Evolutionary conservation across 2,113 vertebrate species (phyloP).

Genomic region (Phasianus colchicus): DNA sequence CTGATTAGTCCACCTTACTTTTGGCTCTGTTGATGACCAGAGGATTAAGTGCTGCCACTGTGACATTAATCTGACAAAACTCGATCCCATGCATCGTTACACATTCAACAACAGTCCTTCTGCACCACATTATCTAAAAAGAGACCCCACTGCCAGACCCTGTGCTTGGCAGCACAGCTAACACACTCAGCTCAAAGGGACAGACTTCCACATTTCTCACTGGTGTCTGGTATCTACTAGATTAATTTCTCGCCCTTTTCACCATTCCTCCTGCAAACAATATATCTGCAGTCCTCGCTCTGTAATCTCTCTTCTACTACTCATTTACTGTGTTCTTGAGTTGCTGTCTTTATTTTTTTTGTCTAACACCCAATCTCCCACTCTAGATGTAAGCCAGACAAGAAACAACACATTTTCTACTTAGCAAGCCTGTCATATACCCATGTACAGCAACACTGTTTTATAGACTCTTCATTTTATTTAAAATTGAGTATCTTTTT

Average conservation of each 20-base stretch:
- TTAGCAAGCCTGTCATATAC: not conserved
- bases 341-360: too few relatives aligned
- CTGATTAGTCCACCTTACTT: not conserved
- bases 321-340: not conserved
- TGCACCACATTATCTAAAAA: not conserved
- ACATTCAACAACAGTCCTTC: not conserved
- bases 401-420: not conserved
- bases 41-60: not conserved
- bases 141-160: fast-evolving
- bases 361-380: not conserved
- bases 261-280: not conserved
- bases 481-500: not conserved
- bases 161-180: not conserved
- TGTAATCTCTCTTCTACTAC: not conserved
- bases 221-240: not conserved
- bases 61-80: not conserved
- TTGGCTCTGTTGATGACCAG: not conserved
- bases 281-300: not conserved
- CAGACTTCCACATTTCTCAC: not conserved
- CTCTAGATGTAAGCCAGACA: fast-evolving
- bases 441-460: fast-evolving
- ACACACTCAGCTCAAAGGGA: not conserved
- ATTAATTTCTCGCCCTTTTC: not conserved
- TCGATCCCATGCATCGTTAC: fast-evolving
- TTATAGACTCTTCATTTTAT: fast-evolving